These are phyloP conservation scores for Oryzaephilus surinamensis DNA, from an alignment of 1,140 invertebrate genomes.

Conservation along the genomic window DNA sequence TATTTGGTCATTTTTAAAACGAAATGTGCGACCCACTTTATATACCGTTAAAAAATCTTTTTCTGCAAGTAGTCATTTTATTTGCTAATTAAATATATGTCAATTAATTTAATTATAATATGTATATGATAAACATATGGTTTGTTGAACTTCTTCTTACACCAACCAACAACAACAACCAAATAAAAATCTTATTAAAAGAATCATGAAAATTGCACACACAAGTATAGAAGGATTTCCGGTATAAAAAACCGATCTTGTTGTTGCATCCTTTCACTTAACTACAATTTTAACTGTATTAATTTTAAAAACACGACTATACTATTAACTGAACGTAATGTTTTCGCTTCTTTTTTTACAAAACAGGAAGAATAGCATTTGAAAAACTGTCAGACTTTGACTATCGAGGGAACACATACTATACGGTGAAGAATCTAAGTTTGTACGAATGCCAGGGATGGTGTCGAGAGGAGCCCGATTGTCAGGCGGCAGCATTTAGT, in stretches of 20 bases:
- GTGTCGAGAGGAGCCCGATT: slow-evolving; percentile 85
- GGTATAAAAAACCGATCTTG: neutral
- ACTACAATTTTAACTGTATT: neutral
- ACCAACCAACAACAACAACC: no score
- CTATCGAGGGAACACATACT: slow-evolving; percentile 82
- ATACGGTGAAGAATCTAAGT: slow-evolving; percentile 83
- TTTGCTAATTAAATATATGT: no score
- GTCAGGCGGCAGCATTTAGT: slow-evolving; percentile 82
- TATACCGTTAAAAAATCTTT: no score
- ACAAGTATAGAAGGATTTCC: no score
- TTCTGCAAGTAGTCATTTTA: no score
- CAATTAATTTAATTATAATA: no score
- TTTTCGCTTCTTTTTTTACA: slow-evolving; percentile 7
- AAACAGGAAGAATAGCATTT: slow-evolving; percentile 71
- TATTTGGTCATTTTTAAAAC: no score
- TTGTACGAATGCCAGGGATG: slow-evolving; percentile 90
- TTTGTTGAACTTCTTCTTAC: no score
- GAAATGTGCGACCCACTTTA: no score
- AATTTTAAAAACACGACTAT: neutral
- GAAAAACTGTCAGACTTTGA: slow-evolving; percentile 89
- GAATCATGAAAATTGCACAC: no score
- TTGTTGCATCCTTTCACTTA: neutral
- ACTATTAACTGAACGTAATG: neutral
- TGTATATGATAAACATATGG: no score
- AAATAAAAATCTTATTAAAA: no score